These are phyloP conservation scores for Smittia sp. DNA, from an alignment of 2,888 invertebrate species.

Conservation along the genomic window DNA sequence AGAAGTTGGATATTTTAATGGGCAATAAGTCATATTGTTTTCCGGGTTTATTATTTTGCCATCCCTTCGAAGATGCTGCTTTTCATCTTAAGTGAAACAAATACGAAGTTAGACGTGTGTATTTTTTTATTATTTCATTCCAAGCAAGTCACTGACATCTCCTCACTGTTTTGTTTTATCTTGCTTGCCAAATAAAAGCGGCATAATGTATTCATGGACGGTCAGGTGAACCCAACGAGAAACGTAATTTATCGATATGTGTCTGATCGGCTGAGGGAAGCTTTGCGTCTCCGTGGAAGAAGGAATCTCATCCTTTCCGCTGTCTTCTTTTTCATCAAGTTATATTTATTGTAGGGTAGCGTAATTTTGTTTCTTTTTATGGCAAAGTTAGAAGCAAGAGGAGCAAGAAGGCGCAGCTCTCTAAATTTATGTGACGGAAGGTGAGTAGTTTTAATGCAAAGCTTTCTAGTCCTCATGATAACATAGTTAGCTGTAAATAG, in stretches of 20 bases:
- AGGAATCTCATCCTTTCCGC: not conserved
- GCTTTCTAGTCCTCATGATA: too few species aligned
- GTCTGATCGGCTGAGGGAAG: not conserved
- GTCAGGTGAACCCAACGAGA: not conserved
- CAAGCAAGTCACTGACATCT: slow-evolving; percentile 16
- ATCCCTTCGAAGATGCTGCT: not conserved
- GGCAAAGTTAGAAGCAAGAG: too few species aligned
- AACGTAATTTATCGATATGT: slow-evolving; percentile 18
- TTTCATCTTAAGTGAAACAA: slow-evolving; percentile 20
- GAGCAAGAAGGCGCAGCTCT: too few species aligned
- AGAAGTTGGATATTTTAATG: slow-evolving; percentile 29
- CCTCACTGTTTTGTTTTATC: not conserved
- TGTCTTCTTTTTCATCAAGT: too few species aligned
- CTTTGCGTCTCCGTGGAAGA: not conserved
- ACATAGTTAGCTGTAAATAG: too few species aligned
- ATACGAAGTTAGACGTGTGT: slow-evolving; percentile 24
- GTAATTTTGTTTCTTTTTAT: too few species aligned
- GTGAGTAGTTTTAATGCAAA: too few species aligned
- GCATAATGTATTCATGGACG: slow-evolving; percentile 23
- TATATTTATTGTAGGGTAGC: too few species aligned
- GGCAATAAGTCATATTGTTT: slow-evolving; percentile 40
- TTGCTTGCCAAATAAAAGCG: slow-evolving; percentile 14
- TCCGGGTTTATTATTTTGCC: slow-evolving; percentile 40
- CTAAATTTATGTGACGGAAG: too few species aligned
- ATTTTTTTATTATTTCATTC: slow-evolving; percentile 40